phyloP scores from a whole-genome alignment of 2,113 vertebrate species.

The Rhynchomys soricoides region DNA sequence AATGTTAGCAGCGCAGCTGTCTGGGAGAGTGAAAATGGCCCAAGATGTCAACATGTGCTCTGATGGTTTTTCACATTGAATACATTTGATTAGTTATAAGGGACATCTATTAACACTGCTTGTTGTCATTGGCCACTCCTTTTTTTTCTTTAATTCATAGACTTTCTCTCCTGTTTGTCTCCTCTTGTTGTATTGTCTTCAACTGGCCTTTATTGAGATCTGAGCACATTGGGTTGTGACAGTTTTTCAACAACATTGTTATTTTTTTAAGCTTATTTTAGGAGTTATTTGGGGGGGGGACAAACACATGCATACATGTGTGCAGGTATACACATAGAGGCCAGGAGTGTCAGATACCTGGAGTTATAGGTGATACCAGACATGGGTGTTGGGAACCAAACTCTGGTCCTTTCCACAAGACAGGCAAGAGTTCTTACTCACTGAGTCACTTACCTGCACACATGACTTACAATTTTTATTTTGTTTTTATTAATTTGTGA shows the following conservation, averaged over 20 bases:
- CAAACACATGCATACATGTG: background rate
- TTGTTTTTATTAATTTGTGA: background rate
- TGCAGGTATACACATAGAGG: too few species aligned
- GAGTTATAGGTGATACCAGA: background rate
- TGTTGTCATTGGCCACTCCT: slow-evolving; percentile 55
- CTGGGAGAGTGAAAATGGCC: slow-evolving; percentile 5
- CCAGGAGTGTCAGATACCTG: background rate
- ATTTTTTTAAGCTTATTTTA: background rate
- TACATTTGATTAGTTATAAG: slow-evolving; percentile 61
- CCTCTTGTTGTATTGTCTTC: background rate
- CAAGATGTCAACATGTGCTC: slow-evolving; percentile 67
- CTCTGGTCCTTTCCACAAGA: background rate
- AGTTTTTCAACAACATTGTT: background rate
- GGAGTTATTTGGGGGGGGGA: too few species aligned
- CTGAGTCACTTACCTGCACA: background rate
- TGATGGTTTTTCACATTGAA: slow-evolving; percentile 57
- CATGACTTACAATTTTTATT: background rate
- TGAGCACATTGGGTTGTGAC: background rate
- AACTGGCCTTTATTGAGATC: background rate
- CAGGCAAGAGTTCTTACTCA: background rate
- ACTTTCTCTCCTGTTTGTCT: background rate
- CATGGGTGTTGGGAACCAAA: background rate
- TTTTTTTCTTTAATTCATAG: slow-evolving; percentile 14
- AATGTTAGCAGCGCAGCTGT: slow-evolving; percentile 57
- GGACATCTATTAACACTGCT: slow-evolving; percentile 43